Evolutionary conservation across 2,888 invertebrate species (phyloP).

Genomic region (Scaptomyza flava): DNA sequence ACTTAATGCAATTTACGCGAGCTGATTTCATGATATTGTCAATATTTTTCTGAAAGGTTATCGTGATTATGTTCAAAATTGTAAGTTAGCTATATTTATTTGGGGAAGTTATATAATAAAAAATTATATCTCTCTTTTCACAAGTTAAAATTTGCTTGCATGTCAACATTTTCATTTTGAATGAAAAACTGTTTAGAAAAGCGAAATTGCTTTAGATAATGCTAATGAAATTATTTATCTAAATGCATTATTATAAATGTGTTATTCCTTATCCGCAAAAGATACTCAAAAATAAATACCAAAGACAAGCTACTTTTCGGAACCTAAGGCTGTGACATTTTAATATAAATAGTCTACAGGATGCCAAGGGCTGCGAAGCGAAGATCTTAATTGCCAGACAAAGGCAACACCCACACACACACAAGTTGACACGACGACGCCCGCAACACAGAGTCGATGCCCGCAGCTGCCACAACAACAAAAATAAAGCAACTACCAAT

Average conservation of each 20-base stretch:
- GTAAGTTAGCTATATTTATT: too few species aligned
- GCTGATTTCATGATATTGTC: conserved; percentile 42
- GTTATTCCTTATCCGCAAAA: too few species aligned
- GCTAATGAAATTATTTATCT: too few species aligned
- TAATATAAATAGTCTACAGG: not conserved
- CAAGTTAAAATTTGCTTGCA: too few species aligned
- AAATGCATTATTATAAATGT: too few species aligned
- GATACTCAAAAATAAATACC: too few species aligned
- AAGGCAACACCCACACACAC: conserved; percentile 13
- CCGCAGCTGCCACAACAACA: conserved; percentile 5
- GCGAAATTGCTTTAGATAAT: too few species aligned
- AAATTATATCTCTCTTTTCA: too few species aligned
- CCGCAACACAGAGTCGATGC: conserved; percentile 27
- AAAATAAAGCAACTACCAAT: not conserved
- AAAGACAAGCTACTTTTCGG: not conserved
- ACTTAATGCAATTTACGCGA: conserved; percentile 51
- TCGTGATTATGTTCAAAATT: too few species aligned
- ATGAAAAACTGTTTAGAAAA: too few species aligned
- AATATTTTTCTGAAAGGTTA: conserved; percentile 7
- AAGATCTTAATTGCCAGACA: conserved; percentile 49
- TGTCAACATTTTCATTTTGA: too few species aligned
- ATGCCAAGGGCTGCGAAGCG: not conserved
- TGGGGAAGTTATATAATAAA: too few species aligned
- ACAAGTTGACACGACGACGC: conserved; percentile 23
- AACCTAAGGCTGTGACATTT: not conserved